Base-by-base conservation (phyloP, 2,113 vertebrate genomes). In the Lamprotornis superbus region DNA sequence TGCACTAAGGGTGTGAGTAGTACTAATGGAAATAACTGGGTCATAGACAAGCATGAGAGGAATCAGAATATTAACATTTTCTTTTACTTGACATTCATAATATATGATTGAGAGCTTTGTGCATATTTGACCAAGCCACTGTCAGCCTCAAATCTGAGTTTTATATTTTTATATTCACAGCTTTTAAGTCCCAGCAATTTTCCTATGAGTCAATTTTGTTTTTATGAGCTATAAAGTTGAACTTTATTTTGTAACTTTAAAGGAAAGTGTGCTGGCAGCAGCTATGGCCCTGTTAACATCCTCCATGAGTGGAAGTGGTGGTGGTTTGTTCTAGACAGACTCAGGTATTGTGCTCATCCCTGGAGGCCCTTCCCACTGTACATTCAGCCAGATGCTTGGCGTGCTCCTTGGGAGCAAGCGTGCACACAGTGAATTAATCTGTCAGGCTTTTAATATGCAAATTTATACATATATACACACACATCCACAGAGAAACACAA, bases 1-100 rank as follows among this genome's bases (percentile, higher is more conserved):
- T 18, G 25, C 59, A 56, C 81, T 91, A 69, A 92, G 93, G 95
- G 87, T 83, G 84, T 97, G 94, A 97, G 88, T 73, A 63, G 78
- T 70, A 59, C 30, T 97, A 75, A 70, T 79, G 83, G 96, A 94
- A 98, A 95, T 80, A 80, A n/a, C 28, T 53, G 40, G 69, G 63
- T 42, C 60, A 91, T 20, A 40, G 77, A 80, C 28, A 90, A 95
- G 93, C 63, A 83, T 95, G 89, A 97, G 46, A 76, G 61, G 83
- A 90, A 89, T 95, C 44, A 84, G 77, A 83, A 89, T 87, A 94
- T 65, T 33, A 87, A 65, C 53, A 65, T 80, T 78, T 89, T 61
- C 40, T 67, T 78, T 86, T 74, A 40, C 65, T 81, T 94, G 31
- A 37, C 70, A 57, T 82, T 87, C 10, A 53, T 92, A 88, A 73